These are phyloP conservation scores for Heliothis subflexa DNA, from an alignment of 1,140 invertebrate species.

Conservation along the genomic window DNA sequence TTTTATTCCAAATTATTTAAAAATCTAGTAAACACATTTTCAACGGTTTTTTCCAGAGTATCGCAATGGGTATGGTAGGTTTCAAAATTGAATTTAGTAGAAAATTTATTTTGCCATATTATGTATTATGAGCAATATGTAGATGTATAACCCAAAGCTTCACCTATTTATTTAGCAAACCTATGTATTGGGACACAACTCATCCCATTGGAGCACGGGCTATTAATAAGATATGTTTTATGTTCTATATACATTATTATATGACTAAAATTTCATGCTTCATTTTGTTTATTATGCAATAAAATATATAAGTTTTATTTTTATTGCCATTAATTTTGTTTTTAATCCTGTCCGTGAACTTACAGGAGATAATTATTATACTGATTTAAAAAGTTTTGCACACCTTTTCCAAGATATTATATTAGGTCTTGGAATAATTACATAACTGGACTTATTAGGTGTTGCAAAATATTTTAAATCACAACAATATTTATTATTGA, in stretches of 20 bases:
- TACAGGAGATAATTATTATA: slow-evolving; percentile 19
- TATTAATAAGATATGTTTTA: slow-evolving; percentile 2
- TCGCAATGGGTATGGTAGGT: slow-evolving; percentile 75
- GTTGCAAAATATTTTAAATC: background rate
- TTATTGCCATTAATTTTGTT: slow-evolving; percentile 14
- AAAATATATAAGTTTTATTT: background rate
- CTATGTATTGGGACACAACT: slow-evolving; percentile 25
- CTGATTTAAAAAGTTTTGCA: slow-evolving; percentile 14
- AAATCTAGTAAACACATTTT: slow-evolving; percentile 51
- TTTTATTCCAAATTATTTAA: slow-evolving; percentile 46
- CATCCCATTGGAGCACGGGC: slow-evolving; percentile 40
- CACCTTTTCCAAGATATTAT: background rate
- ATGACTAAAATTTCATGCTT: slow-evolving; percentile 62
- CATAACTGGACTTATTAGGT: background rate
- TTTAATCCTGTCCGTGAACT: slow-evolving; percentile 17
- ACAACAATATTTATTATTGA: slow-evolving; percentile 3
- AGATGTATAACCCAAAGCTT: slow-evolving; percentile 6
- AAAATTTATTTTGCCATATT: slow-evolving; percentile 21
- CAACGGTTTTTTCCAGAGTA: slow-evolving; percentile 59
- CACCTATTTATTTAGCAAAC: slow-evolving; percentile 21
- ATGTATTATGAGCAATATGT: slow-evolving; percentile 14
- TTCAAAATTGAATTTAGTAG: slow-evolving; percentile 50
- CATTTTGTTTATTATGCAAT: slow-evolving; percentile 45
- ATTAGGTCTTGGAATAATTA: background rate
- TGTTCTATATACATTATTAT: slow-evolving; percentile 25